Conservation (phyloP, 1,140 invertebrate species). For the Acromyrmex heyeri region DNA sequence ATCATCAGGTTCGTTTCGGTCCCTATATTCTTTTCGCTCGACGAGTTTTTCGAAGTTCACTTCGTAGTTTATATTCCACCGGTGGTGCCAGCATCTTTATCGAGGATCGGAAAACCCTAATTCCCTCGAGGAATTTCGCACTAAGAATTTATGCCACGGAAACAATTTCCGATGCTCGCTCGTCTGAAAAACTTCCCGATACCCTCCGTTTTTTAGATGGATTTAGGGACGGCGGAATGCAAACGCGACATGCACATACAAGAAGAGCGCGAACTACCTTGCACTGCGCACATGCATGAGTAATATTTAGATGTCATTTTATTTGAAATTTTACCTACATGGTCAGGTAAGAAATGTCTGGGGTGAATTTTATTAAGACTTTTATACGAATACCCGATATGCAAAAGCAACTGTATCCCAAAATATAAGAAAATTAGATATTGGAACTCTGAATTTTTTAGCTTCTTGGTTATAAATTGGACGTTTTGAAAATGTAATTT, state of each 20-base stretch:
- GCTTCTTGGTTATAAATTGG: too few species aligned
- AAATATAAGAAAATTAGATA: too few species aligned
- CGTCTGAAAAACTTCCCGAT: slow-evolving; percentile 48
- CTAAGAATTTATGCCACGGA: slow-evolving; percentile 59
- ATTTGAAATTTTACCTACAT: background rate
- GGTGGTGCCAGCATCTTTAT: slow-evolving; percentile 57
- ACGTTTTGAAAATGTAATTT: too few species aligned
- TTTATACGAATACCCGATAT: background rate
- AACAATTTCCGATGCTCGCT: slow-evolving; percentile 61
- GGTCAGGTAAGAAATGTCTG: background rate
- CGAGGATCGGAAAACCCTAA: slow-evolving; percentile 59
- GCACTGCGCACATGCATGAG: background rate
- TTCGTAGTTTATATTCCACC: slow-evolving; percentile 57
- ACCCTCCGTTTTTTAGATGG: background rate
- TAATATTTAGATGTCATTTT: slow-evolving; percentile 1
- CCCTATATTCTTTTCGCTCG: slow-evolving; percentile 11
- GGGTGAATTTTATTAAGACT: background rate
- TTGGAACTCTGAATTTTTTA: too few species aligned
- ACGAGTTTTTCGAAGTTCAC: slow-evolving; percentile 40
- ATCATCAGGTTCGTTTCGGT: slow-evolving; percentile 26
- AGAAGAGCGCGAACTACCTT: background rate
- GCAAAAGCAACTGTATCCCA: too few species aligned
- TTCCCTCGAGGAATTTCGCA: slow-evolving; percentile 53
- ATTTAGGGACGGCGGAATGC: slow-evolving; percentile 2
- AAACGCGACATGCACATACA: slow-evolving; percentile 14